Evolutionary conservation across 2,797 vertebrate species (phyloP), one percentile per base, ranked within the genome.

Genomic region (Gymnothorax reevesii): DNA sequence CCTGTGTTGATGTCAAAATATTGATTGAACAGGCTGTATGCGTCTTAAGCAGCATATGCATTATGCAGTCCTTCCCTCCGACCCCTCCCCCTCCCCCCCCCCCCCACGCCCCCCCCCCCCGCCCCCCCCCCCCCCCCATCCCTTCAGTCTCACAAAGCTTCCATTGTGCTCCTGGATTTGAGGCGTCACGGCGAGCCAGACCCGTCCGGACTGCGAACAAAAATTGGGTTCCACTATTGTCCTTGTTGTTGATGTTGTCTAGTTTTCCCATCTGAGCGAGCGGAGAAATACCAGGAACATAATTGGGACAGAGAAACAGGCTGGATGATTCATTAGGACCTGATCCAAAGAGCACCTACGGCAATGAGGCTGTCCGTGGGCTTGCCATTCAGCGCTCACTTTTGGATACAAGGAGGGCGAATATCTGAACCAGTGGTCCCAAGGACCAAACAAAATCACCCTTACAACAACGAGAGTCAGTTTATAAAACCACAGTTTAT

Each of bases 371-470:
- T 69, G 66, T 62, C 69, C 85, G 54, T 80, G 3, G 27, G 55
- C 80, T 25, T 62, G 82, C 57, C 57, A 49, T 42, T 87, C 82
- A 84, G 86, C 86, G 77, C 57, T 84, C 83, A 83, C 77, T 73
- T 57, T 57, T 84, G 69, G 86, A 49, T n/a, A 0, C 57, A 77
- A 66, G 82, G 82, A 77, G 82, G 82, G 12, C 33, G 42, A 57
- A 54, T 57, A 57, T 57, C 69, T 42, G 33, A 71, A 57, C 54
- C 80, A 59, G n/a, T 2, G 25, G 57, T 52, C 85, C 25, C 79
- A 57, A 20, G 49, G 85, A 62, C 42, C n/a, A 20, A 33, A 59
- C 33, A 3, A 52, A 20, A 6, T 33, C 73, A 86, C 8, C 9
- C 27, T 75, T 13, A 15, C 71, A 33, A 42, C 71, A 27, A 75